Base-by-base conservation (phyloP, 2,888 invertebrate genomes). In the Tinea pellionella region DNA sequence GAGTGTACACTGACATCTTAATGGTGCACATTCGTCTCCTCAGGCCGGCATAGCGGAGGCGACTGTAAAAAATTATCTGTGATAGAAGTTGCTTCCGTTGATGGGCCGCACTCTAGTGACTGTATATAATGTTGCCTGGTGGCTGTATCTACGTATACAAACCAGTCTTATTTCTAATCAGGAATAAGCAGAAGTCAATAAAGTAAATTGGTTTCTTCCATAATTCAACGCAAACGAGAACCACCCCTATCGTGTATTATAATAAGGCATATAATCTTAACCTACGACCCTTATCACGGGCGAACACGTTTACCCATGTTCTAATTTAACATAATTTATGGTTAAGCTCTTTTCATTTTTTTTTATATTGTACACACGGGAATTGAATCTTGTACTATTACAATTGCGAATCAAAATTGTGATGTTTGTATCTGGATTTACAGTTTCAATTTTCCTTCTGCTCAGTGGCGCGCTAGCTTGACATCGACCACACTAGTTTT, bases 311-410 rank as follows among this genome's bases (percentile, higher is more conserved):
- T n/a, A 2, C 47, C 47, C 13, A 12, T 13, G 19, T 53, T 53
- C 53, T 24, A 53, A 53, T 53, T 53, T 53, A 24, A 11, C 24
- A 18, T 18, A 53, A 53, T 53, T 53, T 53, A 53, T 53, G 18
- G 24, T 24, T 19, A 18, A 24, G 18, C 3, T 18, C 24, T 53
- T 53, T 53, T 53, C 6, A 1, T n/a, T 3, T 15, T 4, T n/a
- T 41, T 51, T 16, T 16, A 3, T 24, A 3, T 24, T 24, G 24
- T 2, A 3, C 24, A 24, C 24, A 24, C 24, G 2, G 47, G 15
- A 18, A 16, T 47, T 47, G 47, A 47, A 18, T 37, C 24, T 24
- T 24, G 24, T 24, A 24, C 24, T 24, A n/a, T n/a, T n/a, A n/a
- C n/a, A n/a, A n/a, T n/a, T n/a, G n/a, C n/a, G n/a, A n/a, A n/a